phyloP scores from a whole-genome alignment of 1,140 invertebrate species.

The Anastrepha ludens region DNA sequence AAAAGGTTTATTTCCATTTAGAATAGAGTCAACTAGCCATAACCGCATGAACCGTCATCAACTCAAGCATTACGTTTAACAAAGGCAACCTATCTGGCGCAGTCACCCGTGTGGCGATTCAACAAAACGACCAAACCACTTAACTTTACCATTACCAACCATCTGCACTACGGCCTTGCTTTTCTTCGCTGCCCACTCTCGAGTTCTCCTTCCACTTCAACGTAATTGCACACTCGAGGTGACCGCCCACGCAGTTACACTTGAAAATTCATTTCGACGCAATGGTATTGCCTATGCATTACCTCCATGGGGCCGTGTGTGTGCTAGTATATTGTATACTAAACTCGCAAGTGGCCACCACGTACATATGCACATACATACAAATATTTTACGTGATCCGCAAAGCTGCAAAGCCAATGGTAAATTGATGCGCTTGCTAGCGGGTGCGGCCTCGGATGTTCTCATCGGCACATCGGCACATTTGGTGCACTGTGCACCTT shows the following conservation, averaged over 20 bases:
- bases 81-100: conserved; percentile 15
- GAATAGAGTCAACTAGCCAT: not conserved
- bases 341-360: not conserved
- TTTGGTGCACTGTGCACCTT: conserved; percentile 3
- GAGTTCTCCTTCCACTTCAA: not conserved
- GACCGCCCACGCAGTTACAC: conserved; percentile 44
- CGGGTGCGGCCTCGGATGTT: not conserved
- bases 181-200: no score
- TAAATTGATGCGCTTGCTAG: conserved; percentile 3
- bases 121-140: conserved; percentile 36
- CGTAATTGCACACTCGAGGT: conserved; percentile 37
- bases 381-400: conserved; percentile 16
- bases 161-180: not conserved
- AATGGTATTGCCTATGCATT: not conserved
- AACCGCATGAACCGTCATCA: not conserved
- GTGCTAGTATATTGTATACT: no score
- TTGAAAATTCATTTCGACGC: conserved; percentile 51
- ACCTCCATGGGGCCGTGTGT: no score
- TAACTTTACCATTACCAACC: conserved; percentile 4
- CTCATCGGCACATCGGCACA: conserved; percentile 1
- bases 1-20: not conserved
- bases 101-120: conserved; percentile 11
- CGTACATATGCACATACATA: not conserved
- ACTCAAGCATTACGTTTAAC: not conserved
- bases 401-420: conserved; percentile 31